Conservation (phyloP, 2,888 invertebrate genomes). For the Atethmia centrago region DNA sequence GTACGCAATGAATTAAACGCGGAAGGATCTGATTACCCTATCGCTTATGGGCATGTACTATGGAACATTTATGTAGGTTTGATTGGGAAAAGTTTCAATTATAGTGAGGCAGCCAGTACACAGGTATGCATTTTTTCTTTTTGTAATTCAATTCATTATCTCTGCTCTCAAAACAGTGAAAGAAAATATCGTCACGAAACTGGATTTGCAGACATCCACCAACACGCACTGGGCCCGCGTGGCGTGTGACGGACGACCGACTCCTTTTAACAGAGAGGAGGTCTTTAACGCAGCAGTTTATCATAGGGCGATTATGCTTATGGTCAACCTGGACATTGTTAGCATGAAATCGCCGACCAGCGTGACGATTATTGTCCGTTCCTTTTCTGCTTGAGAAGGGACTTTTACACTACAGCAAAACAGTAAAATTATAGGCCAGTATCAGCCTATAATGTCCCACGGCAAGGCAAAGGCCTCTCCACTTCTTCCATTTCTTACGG, state of each 20-base stretch:
- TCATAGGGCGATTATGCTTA: not conserved
- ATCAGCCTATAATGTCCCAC: too few species aligned
- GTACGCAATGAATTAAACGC: slow-evolving; percentile 15
- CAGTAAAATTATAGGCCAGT: not conserved
- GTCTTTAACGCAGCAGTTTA: not conserved
- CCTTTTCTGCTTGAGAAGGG: too few species aligned
- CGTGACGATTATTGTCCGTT: too few species aligned
- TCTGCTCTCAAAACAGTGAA: not conserved
- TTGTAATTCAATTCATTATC: not conserved
- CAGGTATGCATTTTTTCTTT: not conserved
- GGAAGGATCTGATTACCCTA: not conserved
- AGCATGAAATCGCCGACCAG: not conserved
- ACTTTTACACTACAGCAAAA: not conserved
- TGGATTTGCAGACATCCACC: too few species aligned
- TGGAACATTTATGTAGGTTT: too few species aligned
- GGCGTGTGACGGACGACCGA: not conserved
- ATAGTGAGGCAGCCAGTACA: not conserved
- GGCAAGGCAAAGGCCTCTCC: too few species aligned
- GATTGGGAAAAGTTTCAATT: not conserved
- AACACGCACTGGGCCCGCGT: too few species aligned
- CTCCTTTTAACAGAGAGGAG: not conserved
- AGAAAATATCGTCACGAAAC: not conserved
- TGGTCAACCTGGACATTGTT: not conserved
- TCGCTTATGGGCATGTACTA: not conserved
- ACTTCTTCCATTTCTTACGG: not conserved